Evolutionary conservation across 2,888 invertebrate species (phyloP).

Genomic region (Drosophila nigritarsus): DNA sequence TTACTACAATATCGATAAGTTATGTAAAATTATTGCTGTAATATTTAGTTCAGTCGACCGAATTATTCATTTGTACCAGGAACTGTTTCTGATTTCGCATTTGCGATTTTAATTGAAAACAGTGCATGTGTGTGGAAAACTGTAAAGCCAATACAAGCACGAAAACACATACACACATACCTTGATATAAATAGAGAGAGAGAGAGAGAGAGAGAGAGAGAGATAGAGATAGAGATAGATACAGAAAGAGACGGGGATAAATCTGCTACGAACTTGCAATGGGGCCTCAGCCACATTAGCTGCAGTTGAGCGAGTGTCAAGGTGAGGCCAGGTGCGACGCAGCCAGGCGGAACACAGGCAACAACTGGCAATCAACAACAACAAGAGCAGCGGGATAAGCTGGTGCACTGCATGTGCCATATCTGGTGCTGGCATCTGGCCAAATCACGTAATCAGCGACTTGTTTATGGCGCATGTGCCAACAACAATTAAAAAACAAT

Average conservation of each 20-base stretch:
- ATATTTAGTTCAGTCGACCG: background rate
- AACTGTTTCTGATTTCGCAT: background rate
- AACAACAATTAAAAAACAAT: slow-evolving; percentile 30
- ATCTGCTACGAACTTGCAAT: slow-evolving; percentile 15
- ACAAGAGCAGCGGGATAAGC: slow-evolving; percentile 15
- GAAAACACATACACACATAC: background rate
- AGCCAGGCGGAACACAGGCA: slow-evolving; percentile 72
- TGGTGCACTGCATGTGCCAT: slow-evolving; percentile 27
- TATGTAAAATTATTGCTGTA: background rate
- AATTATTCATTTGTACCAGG: background rate
- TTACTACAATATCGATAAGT: background rate
- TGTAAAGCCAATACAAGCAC: slow-evolving; percentile 26
- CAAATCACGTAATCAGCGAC: slow-evolving; percentile 79
- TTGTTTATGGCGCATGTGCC: slow-evolving; percentile 80
- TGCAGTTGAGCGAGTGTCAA: slow-evolving; percentile 79
- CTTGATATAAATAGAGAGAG: background rate
- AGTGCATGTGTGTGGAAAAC: slow-evolving; percentile 21
- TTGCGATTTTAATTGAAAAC: slow-evolving; percentile 55
- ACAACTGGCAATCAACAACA: slow-evolving; percentile 39
- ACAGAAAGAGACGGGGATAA: background rate
- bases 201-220: background rate
- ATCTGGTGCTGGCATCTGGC: slow-evolving; percentile 69
- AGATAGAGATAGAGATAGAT: background rate
- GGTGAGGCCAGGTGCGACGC: slow-evolving; percentile 75
- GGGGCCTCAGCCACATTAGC: slow-evolving; percentile 65